Evolutionary conservation across 2,888 invertebrate genomes (phyloP), one percentile per base, ranked within the genome.

Genomic region (Meandrusa payeni): DNA sequence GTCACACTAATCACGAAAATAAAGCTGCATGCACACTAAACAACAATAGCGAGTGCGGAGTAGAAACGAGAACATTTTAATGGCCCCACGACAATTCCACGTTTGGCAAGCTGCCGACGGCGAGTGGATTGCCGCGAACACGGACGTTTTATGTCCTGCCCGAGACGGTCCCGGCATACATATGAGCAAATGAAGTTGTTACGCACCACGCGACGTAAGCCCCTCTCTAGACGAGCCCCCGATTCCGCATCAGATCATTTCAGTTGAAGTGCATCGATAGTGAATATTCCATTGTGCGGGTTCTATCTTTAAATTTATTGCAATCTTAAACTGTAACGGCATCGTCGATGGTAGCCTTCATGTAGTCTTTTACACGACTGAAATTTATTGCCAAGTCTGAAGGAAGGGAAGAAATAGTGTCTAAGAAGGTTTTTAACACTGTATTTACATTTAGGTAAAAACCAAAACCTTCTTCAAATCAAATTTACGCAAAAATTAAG

Each of bases 41-140:
- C 26, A 33, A 42, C 42, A 24, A 42, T 37, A 33, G 27, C 19
- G 13, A 24, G 24, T n/a, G 9, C 17, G 22, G 12, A 26, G 15
- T 23, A 40, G 10, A 24, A 34, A 41, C 26, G 26, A 20, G 26
- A 41, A 41, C 27, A 28, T 33, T 41, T 33, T 41, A 34, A 34
- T 34, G 41, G 41, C 19, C 15, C 20, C 37, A 37, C 43, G 43
- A 24, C 24, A 37, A 38, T 38, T 32, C 37, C 17, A 29, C 29
- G 37, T 26, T 43, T 43, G 43, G 43, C 43, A 37, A 31, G 20
- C 17, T 43, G 43, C 43, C 43, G 24, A 20, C 38, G 26, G 26
- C 32, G 32, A 43, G 43, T 38, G 43, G 31, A 41, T 41, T 41
- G 33, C 33, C 27, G 27, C 27, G 37, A 43, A 43, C 43, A 38